Evolutionary conservation across 2,888 invertebrate genomes (phyloP).

Genomic region (Neocrepidodera transversa): DNA sequence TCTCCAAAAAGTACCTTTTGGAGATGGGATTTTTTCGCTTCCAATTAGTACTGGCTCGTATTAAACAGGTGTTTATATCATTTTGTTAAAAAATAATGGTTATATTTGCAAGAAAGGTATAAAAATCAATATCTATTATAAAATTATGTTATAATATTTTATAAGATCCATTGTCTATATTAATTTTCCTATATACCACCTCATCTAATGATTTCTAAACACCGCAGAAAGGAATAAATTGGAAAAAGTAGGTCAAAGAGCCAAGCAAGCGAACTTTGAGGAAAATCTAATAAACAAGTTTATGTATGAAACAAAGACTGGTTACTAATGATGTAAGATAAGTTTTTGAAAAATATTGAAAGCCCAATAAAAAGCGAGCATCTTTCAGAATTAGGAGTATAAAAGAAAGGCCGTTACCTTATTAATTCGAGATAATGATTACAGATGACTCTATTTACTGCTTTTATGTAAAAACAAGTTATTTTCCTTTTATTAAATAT

Average conservation of each 20-base stretch:
- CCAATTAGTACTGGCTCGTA: too few relatives aligned
- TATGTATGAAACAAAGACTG: slow-evolving; percentile 17
- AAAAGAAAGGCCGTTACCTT: slow-evolving; percentile 11
- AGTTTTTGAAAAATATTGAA: slow-evolving; percentile 8
- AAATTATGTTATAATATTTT: too few relatives aligned
- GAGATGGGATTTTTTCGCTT: too few relatives aligned
- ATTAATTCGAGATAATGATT: slow-evolving; percentile 17
- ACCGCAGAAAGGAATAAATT: neutral
- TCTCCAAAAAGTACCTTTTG: too few relatives aligned
- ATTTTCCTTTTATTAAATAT: slow-evolving; percentile 2
- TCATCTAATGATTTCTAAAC: too few relatives aligned
- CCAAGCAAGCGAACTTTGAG: neutral
- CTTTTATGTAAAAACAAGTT: neutral
- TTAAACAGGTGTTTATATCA: too few relatives aligned
- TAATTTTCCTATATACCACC: too few relatives aligned
- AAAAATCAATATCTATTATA: too few relatives aligned
- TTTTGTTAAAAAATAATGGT: too few relatives aligned
- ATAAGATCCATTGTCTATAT: too few relatives aligned
- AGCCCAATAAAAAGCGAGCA: slow-evolving; percentile 9
- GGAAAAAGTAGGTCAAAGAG: slow-evolving; percentile 10
- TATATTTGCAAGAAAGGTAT: too few relatives aligned
- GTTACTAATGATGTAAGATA: slow-evolving; percentile 9
- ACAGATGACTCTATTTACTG: slow-evolving; percentile 6
- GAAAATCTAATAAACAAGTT: slow-evolving; percentile 12
- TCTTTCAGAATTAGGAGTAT: slow-evolving; percentile 9